These are phyloP conservation scores for Glaucidium brasilianum DNA, from an alignment of 2,113 vertebrate species.

Conservation along the genomic window DNA sequence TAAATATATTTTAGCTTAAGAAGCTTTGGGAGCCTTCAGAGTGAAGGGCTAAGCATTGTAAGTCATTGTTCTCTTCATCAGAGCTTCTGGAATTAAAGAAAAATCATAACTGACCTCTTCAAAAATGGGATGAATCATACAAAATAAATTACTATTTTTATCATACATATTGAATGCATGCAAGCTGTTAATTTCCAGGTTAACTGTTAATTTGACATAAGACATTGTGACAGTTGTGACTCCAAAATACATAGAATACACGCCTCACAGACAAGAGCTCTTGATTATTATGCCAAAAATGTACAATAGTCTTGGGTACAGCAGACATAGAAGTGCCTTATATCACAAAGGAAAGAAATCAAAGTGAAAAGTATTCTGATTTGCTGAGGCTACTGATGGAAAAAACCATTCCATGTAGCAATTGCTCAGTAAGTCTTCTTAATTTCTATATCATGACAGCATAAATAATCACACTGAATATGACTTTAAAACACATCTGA, in stretches of 20 bases:
- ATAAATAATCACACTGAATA: background rate
- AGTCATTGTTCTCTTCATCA: background rate
- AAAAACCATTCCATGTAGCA: background rate
- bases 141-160: background rate
- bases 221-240: background rate
- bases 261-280: background rate
- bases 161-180: background rate
- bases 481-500: background rate
- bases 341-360: background rate
- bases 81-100: background rate
- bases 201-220: background rate
- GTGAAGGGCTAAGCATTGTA: background rate
- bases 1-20: background rate
- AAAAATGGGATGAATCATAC: background rate
- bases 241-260: background rate
- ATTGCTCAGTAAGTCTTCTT: background rate
- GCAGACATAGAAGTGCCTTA: background rate
- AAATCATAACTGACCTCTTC: background rate
- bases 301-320: background rate
- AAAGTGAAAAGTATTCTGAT: background rate
- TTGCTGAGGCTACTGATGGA: background rate
- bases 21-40: background rate
- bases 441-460: background rate
- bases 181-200: background rate
- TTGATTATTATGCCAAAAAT: background rate